Conservation (phyloP, 2,113 vertebrate species). For the Ivindomyrus marchei region DNA sequence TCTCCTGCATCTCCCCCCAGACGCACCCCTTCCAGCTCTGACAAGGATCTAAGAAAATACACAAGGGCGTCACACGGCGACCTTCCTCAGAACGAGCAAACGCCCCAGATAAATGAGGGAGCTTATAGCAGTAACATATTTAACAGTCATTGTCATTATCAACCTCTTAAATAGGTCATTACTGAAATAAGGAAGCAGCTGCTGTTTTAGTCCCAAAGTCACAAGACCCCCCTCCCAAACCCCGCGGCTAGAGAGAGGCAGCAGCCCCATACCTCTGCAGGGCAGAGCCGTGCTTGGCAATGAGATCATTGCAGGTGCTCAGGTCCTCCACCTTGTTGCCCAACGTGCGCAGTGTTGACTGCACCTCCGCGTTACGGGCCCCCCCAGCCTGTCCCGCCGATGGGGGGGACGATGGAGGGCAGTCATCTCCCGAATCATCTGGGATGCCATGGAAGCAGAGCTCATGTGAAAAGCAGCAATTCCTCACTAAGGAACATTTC, state of each 20-base stretch:
- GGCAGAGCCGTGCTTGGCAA: slow-evolving; percentile 91
- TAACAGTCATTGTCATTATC: background rate
- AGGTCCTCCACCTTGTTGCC: slow-evolving; percentile 92
- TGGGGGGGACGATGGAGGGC: slow-evolving; percentile 61
- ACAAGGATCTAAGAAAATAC: slow-evolving; percentile 68
- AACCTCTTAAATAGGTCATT: background rate
- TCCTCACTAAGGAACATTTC: background rate
- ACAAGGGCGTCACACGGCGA: background rate
- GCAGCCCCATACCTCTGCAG: slow-evolving; percentile 66
- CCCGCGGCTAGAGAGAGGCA: background rate
- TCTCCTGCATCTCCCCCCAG: slow-evolving; percentile 75
- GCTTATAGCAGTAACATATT: background rate
- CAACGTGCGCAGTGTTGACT: slow-evolving; percentile 79
- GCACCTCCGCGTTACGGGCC: slow-evolving; percentile 78
- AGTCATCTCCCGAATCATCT: slow-evolving; percentile 91
- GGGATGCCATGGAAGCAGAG: background rate
- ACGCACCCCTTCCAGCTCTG: slow-evolving; percentile 81
- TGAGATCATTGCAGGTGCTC: slow-evolving; percentile 92
- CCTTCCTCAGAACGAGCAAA: background rate
- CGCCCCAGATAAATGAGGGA: background rate
- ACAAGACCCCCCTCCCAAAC: background rate
- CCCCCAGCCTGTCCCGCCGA: slow-evolving; percentile 48
- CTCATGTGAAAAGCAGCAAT: background rate
- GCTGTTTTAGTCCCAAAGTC: background rate
- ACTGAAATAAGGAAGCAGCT: background rate